A percentile compares a stretch with the other conserved stretches of the same genome.
Conservation (phyloP, 2,113 vertebrate genomes). For the Odontophorus gujanensis region DNA sequence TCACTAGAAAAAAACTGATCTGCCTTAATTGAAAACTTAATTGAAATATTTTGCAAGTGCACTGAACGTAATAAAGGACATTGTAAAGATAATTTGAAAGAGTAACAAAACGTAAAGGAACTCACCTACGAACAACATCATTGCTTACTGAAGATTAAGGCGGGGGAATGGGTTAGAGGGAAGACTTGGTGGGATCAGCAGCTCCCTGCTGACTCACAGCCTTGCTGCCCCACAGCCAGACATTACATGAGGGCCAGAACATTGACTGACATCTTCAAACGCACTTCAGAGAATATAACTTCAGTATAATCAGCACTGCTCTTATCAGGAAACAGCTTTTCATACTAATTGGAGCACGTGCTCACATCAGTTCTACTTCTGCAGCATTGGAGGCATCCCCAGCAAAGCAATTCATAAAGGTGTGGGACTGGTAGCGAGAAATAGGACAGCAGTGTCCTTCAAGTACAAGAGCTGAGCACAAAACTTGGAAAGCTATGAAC, state of each 20-base stretch:
- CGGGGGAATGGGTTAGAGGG: background rate
- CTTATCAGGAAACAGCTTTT: background rate
- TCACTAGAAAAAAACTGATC: background rate
- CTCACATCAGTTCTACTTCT: background rate
- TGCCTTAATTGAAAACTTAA: background rate
- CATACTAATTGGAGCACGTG: background rate
- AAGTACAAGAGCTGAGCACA: background rate
- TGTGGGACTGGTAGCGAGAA: background rate
- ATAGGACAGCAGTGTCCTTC: background rate
- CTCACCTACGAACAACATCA: background rate
- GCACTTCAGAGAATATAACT: background rate
- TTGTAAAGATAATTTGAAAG: background rate
- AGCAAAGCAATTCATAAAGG: background rate
- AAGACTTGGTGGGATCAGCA: background rate
- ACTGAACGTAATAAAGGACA: background rate
- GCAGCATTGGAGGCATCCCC: background rate
- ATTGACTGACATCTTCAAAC: background rate
- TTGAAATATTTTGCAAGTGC: background rate
- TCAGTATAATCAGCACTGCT: background rate
- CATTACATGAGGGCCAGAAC: background rate
- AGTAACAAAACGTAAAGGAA: background rate
- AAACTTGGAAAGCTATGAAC: background rate
- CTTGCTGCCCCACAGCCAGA: background rate
- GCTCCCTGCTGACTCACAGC: background rate
- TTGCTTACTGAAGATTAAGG: background rate